Percentiles rank a stretch among this genome's conserved stretches.
Conservation (phyloP, 1,140 invertebrate species). For the Centruroides sculpturatus region DNA sequence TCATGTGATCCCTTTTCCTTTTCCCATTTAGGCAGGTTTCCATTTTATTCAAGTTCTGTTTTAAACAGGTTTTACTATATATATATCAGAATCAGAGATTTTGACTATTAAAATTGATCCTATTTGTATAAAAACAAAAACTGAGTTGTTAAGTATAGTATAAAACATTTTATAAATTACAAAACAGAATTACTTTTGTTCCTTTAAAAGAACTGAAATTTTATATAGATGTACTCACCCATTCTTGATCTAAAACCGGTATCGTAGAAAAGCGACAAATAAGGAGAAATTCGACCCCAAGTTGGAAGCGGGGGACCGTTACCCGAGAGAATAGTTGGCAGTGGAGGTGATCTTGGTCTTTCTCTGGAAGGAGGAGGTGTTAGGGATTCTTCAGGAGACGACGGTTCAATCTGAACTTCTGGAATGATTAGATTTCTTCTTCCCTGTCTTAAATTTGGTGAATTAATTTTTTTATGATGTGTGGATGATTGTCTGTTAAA, state of each 20-base stretch:
- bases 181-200: no score
- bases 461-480: neutral
- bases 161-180: no score
- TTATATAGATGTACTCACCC: neutral
- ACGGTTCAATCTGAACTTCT: neutral
- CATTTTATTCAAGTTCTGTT: no score
- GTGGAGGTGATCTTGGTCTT: neutral
- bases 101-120: no score
- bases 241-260: neutral
- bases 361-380: neutral
- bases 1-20: no score
- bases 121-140: no score
- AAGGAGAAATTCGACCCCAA: neutral
- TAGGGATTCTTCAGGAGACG: neutral
- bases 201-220: neutral
- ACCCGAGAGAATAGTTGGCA: neutral
- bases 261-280: neutral
- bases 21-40: no score
- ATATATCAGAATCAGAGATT: no score
- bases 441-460: neutral
- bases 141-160: no score
- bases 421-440: neutral
- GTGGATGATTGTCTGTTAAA: no score
- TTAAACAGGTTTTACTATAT: no score
- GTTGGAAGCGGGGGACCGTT: neutral